Base-by-base conservation (phyloP, 2,888 invertebrate species). In the Caradrina clavipalpis region DNA sequence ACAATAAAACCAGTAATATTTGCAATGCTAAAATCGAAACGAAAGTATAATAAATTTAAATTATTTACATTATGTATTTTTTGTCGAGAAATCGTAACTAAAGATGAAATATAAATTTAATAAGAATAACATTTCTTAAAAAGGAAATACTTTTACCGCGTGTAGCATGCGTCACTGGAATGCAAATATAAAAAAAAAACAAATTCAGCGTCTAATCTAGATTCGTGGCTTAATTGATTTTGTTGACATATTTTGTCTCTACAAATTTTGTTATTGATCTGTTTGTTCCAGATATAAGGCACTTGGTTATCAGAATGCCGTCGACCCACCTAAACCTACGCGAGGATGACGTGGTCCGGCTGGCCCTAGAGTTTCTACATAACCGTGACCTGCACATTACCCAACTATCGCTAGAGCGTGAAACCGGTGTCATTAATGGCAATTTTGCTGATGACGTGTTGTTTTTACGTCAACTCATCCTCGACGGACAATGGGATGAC, bases 401-500 rank as follows among this genome's bases (percentile, higher is more conserved):
- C 56, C 98, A 98, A 94, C 96, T 99, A 82, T 98, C 98, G 62
- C 94, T 99, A 75, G 99, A 99, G 94, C 97, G 99, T 61, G 99
- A 99, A 95, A 98, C 99, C 0, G 99, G 99, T 60, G 98, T 99
- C 77, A 98, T 99, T 90, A 99, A 99, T 93, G 99, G 99, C 68
- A 97, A 98, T 89, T 99, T 97, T 92, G 98, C 99, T 17, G 99
- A 99, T 93, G 99, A 99, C 93, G 97, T 99, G 50, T 97, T 99
- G 57, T 99, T 99, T 93, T 96, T 99, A 22, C 97, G 99, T 21
- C 99, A 99, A 93, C 97, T 99, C 63, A 99, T 99, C 82, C 97
- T 99, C 65, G 99, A 99, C 92, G 99, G 99, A 21, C 99, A 99
- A 94, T 99, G 99, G 99, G 99, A 99, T 93, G 99, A 99, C 92